Percentiles rank a stretch among this genome's conserved stretches.
These are phyloP conservation scores for Diaphora mendica DNA, from an alignment of 2,888 invertebrate species.

Conservation along the genomic window DNA sequence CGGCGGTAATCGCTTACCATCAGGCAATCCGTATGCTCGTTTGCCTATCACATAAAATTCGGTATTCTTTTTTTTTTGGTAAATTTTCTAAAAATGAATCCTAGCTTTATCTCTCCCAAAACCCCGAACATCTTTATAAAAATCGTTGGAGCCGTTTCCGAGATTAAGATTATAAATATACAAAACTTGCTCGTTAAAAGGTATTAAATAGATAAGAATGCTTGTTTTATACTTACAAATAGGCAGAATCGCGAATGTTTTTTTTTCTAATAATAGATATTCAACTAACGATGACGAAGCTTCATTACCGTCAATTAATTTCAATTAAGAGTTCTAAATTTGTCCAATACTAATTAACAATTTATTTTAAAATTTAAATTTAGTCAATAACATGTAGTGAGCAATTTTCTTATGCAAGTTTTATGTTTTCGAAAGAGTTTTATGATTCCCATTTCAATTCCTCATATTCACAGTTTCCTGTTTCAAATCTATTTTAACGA, in stretches of 20 bases:
- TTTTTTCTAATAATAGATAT: neutral
- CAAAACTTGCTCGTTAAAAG: no score
- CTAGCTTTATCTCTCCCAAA: no score
- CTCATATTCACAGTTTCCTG: no score
- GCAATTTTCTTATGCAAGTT: neutral
- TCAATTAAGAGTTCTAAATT: constrained; percentile 5
- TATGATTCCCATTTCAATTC: neutral
- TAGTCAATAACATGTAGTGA: neutral
- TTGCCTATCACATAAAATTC: no score
- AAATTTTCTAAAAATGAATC: no score
- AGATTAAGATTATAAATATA: no score
- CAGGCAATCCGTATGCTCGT: no score
- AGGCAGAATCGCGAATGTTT: neutral
- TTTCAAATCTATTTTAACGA: no score
- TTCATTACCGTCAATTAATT: constrained; percentile 7
- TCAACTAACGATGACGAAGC: neutral
- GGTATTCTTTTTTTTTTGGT: no score
- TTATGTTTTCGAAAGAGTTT: neutral
- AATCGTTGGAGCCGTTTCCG: no score
- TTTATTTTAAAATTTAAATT: neutral
- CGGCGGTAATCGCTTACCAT: no score
- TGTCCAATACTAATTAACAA: neutral
- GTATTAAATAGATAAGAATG: neutral
- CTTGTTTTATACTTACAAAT: neutral
- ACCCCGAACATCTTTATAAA: no score